A percentile compares a stretch with the other conserved stretches of the same genome.
phyloP scores from a whole-genome alignment of 2,888 invertebrate genomes.

The Flexamia atlantica region DNA sequence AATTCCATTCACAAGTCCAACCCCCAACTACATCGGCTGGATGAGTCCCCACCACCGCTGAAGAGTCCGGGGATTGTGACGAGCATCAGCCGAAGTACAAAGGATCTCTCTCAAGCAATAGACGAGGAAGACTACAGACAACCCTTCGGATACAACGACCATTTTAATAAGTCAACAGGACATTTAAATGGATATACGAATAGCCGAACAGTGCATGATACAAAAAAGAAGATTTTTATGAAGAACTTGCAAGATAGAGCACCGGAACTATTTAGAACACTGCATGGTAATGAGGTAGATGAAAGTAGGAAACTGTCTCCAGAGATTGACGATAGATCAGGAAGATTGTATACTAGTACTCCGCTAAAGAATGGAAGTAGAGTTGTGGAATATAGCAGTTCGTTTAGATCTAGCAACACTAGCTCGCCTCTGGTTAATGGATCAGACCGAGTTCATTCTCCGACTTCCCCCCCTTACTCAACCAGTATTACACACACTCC shows the following conservation, averaged over 20 bases:
- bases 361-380: constrained; percentile 72
- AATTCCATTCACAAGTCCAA: constrained; percentile 78
- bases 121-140: constrained; percentile 71
- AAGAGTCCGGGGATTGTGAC: constrained; percentile 93
- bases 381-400: constrained; percentile 70
- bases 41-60: constrained; percentile 84
- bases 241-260: constrained; percentile 84
- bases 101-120: constrained; percentile 83
- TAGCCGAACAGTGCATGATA: constrained; percentile 77
- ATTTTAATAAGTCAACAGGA: constrained; percentile 65
- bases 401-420: constrained; percentile 69
- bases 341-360: constrained; percentile 69
- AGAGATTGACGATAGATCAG: constrained; percentile 55
- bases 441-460: constrained; percentile 66
- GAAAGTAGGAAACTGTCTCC: constrained; percentile 59
- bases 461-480: constrained; percentile 63
- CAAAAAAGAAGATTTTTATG: constrained; percentile 82
- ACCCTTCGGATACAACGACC: constrained; percentile 66
- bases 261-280: constrained; percentile 84
- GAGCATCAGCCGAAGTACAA: constrained; percentile 89
- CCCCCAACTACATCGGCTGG: constrained; percentile 84
- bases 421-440: constrained; percentile 65
- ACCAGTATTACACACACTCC: constrained; percentile 68
- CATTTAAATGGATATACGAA: constrained; percentile 74
- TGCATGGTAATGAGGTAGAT: constrained; percentile 79